Evolutionary conservation across 2,797 vertebrate genomes (phyloP).

Genomic region (Tenualosa thibaudeaui): DNA sequence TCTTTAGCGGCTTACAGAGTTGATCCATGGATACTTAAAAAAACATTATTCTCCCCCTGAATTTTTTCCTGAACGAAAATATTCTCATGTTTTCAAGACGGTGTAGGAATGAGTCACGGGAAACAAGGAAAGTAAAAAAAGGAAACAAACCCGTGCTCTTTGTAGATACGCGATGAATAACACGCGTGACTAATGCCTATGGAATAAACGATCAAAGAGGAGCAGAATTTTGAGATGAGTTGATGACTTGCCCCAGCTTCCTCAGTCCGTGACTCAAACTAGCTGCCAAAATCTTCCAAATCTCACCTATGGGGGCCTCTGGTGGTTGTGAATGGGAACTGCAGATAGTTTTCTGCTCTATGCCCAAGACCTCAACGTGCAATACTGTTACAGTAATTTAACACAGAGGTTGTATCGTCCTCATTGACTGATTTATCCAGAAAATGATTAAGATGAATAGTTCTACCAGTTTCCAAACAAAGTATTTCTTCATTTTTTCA

Average conservation of each 20-base stretch:
- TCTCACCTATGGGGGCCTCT: conserved; percentile 44
- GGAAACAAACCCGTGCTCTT: conserved; percentile 48
- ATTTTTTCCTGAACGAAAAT: conserved; percentile 64
- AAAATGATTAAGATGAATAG: not conserved
- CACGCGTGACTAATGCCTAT: conserved; percentile 66
- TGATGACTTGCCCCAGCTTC: not conserved
- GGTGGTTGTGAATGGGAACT: not conserved
- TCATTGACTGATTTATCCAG: not conserved
- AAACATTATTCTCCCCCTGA: conserved; percentile 56
- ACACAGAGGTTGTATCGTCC: not conserved
- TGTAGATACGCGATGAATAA: conserved; percentile 69
- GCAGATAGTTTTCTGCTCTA: not conserved
- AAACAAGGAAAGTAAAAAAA: conserved; percentile 61
- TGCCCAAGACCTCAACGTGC: not conserved
- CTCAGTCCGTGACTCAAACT: not conserved
- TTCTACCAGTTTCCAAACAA: not conserved
- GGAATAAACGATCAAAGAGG: conserved; percentile 66
- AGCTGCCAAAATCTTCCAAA: not conserved
- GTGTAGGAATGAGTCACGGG: conserved; percentile 60
- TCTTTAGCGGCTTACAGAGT: conserved; percentile 57
- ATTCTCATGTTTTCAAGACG: conserved; percentile 62
- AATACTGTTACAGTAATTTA: not conserved
- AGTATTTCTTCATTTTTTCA: no score
- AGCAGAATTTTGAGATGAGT: conserved; percentile 41
- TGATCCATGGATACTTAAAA: conserved; percentile 49